phyloP scores from a whole-genome alignment of 2,888 invertebrate species.

The Tupiocoris notatus region DNA sequence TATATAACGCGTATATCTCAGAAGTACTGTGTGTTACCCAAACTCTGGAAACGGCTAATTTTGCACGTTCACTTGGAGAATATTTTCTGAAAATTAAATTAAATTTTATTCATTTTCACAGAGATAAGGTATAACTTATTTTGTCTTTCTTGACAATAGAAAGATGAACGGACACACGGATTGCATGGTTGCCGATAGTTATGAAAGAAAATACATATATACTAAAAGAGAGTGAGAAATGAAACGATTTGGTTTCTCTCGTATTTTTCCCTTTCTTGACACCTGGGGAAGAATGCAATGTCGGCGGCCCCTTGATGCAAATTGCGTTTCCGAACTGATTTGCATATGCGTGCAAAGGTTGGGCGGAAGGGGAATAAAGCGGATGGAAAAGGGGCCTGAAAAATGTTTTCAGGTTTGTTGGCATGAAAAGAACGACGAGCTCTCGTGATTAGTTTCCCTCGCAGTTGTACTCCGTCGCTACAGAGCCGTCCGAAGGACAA shows the following conservation, averaged over 20 bases:
- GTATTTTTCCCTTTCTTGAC: neutral
- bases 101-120: no score
- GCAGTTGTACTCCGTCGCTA: neutral
- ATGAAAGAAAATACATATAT: no score
- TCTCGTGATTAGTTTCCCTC: constrained; percentile 21
- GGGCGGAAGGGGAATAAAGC: neutral
- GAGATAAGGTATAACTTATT: no score
- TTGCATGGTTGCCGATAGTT: no score
- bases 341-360: constrained; percentile 30
- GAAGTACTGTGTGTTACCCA: no score
- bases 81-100: no score
- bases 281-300: neutral
- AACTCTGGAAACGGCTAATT: no score
- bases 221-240: neutral
- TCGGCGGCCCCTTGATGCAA: constrained; percentile 16
- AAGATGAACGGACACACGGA: no score
- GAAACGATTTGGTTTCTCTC: neutral
- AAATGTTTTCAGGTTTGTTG: constrained; percentile 38
- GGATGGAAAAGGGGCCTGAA: constrained; percentile 8
- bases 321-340: constrained; percentile 28
- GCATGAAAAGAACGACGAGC: constrained; percentile 27
- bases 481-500: constrained; percentile 17
- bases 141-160: no score
- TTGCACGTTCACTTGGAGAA: no score
- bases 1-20: no score